phyloP scores from a whole-genome alignment of 2,888 invertebrate genomes.

The Lamellibrachia satsuma region DNA sequence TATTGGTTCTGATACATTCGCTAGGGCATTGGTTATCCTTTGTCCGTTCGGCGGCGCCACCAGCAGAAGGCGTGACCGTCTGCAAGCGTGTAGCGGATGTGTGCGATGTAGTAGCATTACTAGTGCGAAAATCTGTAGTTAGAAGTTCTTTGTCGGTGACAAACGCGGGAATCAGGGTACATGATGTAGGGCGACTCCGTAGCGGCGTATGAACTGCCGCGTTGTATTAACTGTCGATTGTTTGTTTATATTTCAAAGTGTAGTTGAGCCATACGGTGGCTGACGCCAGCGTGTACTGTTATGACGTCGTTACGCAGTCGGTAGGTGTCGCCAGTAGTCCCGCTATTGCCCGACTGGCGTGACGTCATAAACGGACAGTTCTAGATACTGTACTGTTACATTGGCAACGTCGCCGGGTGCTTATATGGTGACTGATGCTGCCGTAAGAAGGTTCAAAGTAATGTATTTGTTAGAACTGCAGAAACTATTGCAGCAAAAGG shows the following conservation, averaged over 20 bases:
- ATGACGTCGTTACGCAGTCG: not conserved
- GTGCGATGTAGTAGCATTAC: not conserved
- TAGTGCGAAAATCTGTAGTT: not conserved
- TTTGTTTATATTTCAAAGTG: slow-evolving; percentile 17
- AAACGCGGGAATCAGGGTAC: slow-evolving; percentile 6
- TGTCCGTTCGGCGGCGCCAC: not conserved
- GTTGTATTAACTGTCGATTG: not conserved
- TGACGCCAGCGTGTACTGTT: no score
- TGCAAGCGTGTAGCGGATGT: not conserved
- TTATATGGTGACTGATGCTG: not conserved
- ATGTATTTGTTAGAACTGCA: not conserved
- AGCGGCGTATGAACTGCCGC: not conserved
- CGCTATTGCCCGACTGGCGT: not conserved
- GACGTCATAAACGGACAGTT: not conserved
- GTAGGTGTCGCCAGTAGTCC: not conserved
- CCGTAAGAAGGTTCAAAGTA: not conserved
- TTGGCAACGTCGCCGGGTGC: not conserved
- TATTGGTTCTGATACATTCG: slow-evolving; percentile 5
- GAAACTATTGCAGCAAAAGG: not conserved
- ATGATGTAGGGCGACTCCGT: not conserved
- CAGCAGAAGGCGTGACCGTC: not conserved
- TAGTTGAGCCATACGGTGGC: not conserved
- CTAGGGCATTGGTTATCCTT: not conserved
- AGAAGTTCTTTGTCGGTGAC: not conserved
- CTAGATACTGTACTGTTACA: not conserved